A percentile compares a stretch with the other conserved stretches of the same genome.
phyloP scores from a whole-genome alignment of 2,888 invertebrate species.

The Escarpia spicata region DNA sequence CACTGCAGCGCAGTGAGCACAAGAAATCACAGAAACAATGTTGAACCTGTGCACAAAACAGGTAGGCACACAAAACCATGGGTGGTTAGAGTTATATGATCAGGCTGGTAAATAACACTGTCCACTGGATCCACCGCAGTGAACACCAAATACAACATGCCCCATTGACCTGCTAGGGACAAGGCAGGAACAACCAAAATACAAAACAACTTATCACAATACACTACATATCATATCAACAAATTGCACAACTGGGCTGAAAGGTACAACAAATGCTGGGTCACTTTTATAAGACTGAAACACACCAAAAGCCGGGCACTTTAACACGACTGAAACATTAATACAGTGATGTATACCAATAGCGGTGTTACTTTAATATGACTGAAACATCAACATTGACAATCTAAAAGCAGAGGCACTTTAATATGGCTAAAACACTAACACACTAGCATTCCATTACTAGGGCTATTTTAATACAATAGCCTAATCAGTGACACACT shows the following conservation, averaged over 20 bases:
- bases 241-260: not conserved
- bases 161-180: not conserved
- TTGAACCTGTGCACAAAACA: constrained; percentile 22
- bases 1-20: constrained; percentile 17
- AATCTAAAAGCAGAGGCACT: no score
- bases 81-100: not conserved
- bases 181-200: not conserved
- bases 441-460: constrained; percentile 6
- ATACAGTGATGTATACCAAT: no score
- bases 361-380: no score
- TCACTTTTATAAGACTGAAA: not conserved
- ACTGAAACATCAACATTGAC: no score
- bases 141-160: constrained; percentile 22
- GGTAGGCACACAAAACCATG: constrained; percentile 18
- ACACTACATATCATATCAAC: constrained; percentile 19
- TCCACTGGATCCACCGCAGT: constrained; percentile 7
- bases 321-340: no score
- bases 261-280: constrained; percentile 7
- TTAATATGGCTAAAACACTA: constrained; percentile 20
- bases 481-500: constrained; percentile 6
- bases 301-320: no score
- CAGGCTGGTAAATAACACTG: not conserved
- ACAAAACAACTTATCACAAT: not conserved
- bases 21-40: constrained; percentile 20
- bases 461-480: not conserved